Evolutionary conservation across 23 tunicate species (phyloP), one percentile per base, ranked within the genome.

Genomic region (Oikopleura vanhoeffeni): DNA sequence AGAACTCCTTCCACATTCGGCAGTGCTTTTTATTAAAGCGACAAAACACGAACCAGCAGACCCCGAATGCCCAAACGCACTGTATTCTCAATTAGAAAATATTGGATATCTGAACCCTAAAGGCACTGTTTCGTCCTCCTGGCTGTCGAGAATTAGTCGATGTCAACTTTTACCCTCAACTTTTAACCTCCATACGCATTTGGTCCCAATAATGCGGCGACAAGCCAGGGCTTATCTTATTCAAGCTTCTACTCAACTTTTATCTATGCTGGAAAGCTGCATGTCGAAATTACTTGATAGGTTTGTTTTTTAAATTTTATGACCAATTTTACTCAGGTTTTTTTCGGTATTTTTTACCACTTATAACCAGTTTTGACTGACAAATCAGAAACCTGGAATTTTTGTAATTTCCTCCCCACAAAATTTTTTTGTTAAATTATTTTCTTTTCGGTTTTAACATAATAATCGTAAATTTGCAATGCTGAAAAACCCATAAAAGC

Each of bases 141-240:
- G 79, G 79, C 79, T 71, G 4, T 18, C 3, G 3, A 33, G 79
- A 33, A 30, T 30, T 38, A 71, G 79, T 32, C 79, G 79, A 13
- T 71, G 79, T 71, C 79, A 71, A 71, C 35, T 71, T 24, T 32
- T 71, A 2, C 38, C 79, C 32, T 71, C 79, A 28, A 13, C 35
- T 30, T 13, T 2, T 71, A 30, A 71, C 79, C 32, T 71, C 2
- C 79, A 71, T 71, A 30, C 2, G 34, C 34, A 71, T 2, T 32
- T 71, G 38, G 79, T 13, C 36, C 79, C 79, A 2, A 71, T 13
- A 18, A 71, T 71, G 27, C 27, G 79, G 32, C 79, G 79, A 2
- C 79, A 71, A 32, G 79, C 79, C 2, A 33, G 79, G 34, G 79
- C 79, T 2, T 71, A 71, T 32, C 79, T 71, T 3, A 71, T 71